A percentile compares a stretch with the other conserved stretches of the same genome.
These are phyloP conservation scores for Xiphydria camelus DNA, from an alignment of 2,888 invertebrate species.

Conservation along the genomic window DNA sequence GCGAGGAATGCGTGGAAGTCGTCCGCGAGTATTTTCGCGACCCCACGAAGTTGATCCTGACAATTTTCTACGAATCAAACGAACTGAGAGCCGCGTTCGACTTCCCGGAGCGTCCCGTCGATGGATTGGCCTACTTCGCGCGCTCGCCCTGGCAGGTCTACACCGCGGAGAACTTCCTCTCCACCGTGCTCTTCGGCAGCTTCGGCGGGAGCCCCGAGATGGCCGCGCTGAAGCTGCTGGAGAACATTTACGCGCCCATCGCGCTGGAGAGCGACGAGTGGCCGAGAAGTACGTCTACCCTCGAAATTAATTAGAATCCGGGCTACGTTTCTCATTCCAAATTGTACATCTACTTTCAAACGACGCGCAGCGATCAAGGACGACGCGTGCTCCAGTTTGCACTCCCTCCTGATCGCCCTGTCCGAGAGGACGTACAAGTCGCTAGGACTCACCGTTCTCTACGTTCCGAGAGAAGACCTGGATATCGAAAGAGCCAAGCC, in stretches of 20 bases:
- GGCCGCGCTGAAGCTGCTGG: conserved; percentile 39
- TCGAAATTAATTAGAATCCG: too few relatives aligned
- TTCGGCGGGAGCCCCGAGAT: conserved; percentile 28
- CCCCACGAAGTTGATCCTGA: conserved; percentile 64
- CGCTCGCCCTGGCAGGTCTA: conserved; percentile 56
- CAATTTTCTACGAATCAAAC: conserved; percentile 66
- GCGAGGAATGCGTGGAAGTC: conserved; percentile 63
- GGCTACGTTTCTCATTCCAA: conserved; percentile 1
- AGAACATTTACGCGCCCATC: conserved; percentile 55
- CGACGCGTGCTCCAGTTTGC: conserved; percentile 60
- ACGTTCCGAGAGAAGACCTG: conserved; percentile 61
- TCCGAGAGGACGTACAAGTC: conserved; percentile 62
- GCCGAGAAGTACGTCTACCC: conserved; percentile 65
- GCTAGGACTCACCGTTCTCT: conserved; percentile 61
- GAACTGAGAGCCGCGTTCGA: conserved; percentile 63
- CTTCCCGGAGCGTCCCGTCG: conserved; percentile 64
- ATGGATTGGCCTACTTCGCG: conserved; percentile 72
- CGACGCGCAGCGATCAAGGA: conserved; percentile 52
- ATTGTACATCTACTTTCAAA: neutral
- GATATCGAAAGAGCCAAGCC: conserved; percentile 19
- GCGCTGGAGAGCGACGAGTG: conserved; percentile 59
- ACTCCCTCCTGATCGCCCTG: conserved; percentile 60
- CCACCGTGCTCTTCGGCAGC: conserved; percentile 41
- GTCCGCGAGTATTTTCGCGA: conserved; percentile 70
- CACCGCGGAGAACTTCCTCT: conserved; percentile 40